phyloP scores from a whole-genome alignment of 2,888 invertebrate species.

The Archips crataeganus region DNA sequence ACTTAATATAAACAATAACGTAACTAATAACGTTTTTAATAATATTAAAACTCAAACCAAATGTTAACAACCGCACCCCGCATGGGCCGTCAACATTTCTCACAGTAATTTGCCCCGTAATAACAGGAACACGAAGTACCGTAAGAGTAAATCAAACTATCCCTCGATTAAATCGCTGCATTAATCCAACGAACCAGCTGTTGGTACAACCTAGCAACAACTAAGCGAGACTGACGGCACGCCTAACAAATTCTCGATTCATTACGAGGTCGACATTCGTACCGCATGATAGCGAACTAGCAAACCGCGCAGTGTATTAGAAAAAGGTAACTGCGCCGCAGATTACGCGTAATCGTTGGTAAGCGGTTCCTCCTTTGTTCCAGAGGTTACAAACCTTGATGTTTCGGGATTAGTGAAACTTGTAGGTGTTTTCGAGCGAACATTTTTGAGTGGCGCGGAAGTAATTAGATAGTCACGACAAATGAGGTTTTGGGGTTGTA shows the following conservation, averaged over 20 bases:
- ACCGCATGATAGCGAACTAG: background rate
- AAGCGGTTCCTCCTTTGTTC: slow-evolving; percentile 4
- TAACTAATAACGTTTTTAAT: too few species aligned
- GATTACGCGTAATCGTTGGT: background rate
- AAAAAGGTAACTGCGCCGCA: background rate
- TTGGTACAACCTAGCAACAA: background rate
- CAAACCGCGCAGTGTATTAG: background rate
- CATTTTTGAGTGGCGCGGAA: slow-evolving; percentile 17
- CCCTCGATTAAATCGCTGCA: slow-evolving; percentile 16
- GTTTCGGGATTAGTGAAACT: slow-evolving; percentile 29
- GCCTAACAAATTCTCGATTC: background rate
- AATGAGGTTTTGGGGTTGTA: slow-evolving; percentile 22
- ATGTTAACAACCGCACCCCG: background rate
- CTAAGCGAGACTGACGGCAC: background rate
- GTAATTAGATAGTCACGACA: slow-evolving; percentile 27
- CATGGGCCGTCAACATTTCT: background rate
- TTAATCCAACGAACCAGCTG: slow-evolving; percentile 26
- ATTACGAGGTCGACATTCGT: background rate
- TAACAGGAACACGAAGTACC: background rate
- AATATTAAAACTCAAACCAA: background rate
- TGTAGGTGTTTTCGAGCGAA: slow-evolving; percentile 14
- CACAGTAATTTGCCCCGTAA: background rate
- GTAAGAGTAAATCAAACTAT: slow-evolving; percentile 14
- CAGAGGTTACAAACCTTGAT: slow-evolving; percentile 28
- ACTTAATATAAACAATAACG: too few species aligned